Base-by-base conservation (phyloP, 2,888 invertebrate genomes). In the Pyrrhosoma nymphula region DNA sequence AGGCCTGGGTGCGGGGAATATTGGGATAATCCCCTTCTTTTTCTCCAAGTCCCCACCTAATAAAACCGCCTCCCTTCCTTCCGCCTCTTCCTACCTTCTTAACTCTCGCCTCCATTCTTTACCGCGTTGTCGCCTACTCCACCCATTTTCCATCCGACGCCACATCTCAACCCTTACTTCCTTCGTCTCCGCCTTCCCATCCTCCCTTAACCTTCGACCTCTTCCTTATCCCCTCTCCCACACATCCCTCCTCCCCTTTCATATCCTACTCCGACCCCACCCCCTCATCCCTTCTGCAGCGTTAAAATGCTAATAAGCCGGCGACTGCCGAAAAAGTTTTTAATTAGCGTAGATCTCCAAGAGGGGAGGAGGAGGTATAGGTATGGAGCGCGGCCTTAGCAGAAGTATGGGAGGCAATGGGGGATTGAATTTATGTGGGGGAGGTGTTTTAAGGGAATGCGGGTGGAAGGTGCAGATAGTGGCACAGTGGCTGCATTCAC, bases 51-150 rank as follows among this genome's bases (percentile, higher is more conserved):
- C n/a, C n/a, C 30, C 82, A 35, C 82, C 82, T 35, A 23, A 35
- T 75, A 75, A 14, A 82, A 82, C 82, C 82, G 14, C 82, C 69
- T 69, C n/a, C 82, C 69, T n/a, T 69, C 69, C 10, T 12, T 20
- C 18, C 23, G 69, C 6, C 88, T 55, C 56, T 26, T 56, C 10
- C 56, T 1, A 8, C 56, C 56, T 0, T 39, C 89, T 23, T 10
- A 89, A 56, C 55, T 26, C 96, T 96, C 96, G 95, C 95, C 95
- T 95, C 95, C 96, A 96, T 56, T 96, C 95, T 93, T 88, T 95
- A 47, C 95, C 30, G n/a, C 10, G 47, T 95, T 55, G 95, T 75
- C 60, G 90, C 69, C 95, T 26, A 1, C 30, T 35, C 55, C n/a
- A 0, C 8, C 35, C 93, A 95, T 63, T 60, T 60, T 95, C 95